A percentile compares a stretch with the other conserved stretches of the same genome.
phyloP scores from a whole-genome alignment of 2,113 vertebrate genomes.

The Poecilia latipinna region DNA sequence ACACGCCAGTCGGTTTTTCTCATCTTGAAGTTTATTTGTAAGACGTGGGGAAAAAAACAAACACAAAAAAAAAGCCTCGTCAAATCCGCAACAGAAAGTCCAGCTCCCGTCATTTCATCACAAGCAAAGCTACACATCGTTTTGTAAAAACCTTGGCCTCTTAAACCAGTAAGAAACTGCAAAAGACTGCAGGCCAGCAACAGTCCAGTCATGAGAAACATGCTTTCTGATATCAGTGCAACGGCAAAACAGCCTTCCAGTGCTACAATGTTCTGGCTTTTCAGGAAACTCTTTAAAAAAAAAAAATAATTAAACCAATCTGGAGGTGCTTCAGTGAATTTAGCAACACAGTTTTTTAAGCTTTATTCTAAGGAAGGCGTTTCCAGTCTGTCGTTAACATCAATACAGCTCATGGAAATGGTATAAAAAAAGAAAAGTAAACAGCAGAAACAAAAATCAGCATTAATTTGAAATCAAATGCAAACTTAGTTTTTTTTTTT shows the following conservation, averaged over 20 bases:
- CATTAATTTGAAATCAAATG: conserved; percentile 32
- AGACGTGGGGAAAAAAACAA: conserved; percentile 43
- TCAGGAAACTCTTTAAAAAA: conserved; percentile 20
- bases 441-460: conserved; percentile 55
- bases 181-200: conserved; percentile 77
- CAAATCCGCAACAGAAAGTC: conserved; percentile 72
- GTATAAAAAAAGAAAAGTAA: conserved; percentile 66
- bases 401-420: conserved; percentile 51
- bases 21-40: conserved; percentile 57
- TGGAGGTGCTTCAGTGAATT: neutral
- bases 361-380: conserved; percentile 6
- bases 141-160: conserved; percentile 48
- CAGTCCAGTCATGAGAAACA: conserved; percentile 46
- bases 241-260: conserved; percentile 37
- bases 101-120: conserved; percentile 74
- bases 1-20: conserved; percentile 16
- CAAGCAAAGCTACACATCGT: conserved; percentile 45
- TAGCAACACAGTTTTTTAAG: neutral
- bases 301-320: conserved; percentile 18
- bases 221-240: conserved; percentile 38
- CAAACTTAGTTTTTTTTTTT: conserved; percentile 41
- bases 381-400: conserved; percentile 29
- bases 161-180: conserved; percentile 75
- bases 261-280: conserved; percentile 50
- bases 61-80: conserved; percentile 48